phyloP scores from a whole-genome alignment of 92 coral and sea anemone species.

The Zoanthus solanderi region DNA sequence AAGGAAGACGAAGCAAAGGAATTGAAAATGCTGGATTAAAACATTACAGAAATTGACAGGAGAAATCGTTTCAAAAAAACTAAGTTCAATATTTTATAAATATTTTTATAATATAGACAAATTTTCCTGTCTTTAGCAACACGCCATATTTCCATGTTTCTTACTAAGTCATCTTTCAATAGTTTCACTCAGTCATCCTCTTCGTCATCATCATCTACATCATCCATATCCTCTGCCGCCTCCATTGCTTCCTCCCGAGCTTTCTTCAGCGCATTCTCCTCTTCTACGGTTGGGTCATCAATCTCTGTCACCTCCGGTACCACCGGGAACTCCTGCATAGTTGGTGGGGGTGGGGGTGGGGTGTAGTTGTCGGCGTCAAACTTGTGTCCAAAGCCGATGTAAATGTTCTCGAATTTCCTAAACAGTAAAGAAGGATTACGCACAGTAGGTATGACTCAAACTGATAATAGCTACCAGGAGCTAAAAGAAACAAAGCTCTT shows the following conservation, averaged over 20 bases:
- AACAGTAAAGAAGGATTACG: background rate
- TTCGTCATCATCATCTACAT: constrained; percentile 97
- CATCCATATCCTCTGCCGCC: constrained; percentile 97
- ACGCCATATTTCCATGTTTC: background rate
- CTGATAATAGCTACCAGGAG: background rate
- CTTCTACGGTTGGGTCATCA: constrained; percentile 99
- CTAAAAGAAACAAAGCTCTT: background rate
- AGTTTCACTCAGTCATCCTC: constrained; percentile 73
- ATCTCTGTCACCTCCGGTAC: constrained; percentile 93
- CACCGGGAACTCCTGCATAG: constrained; percentile 91
- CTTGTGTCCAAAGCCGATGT: constrained; percentile 98
- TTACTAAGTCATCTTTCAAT: background rate
- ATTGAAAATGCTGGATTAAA: too few relatives aligned
- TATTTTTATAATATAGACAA: background rate
- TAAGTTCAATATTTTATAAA: too few relatives aligned
- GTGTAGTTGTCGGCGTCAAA: constrained; percentile 93
- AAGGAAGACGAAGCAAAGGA: too few relatives aligned
- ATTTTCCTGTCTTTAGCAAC: background rate
- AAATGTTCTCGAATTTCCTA: constrained; percentile 96
- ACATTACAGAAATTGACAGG: too few relatives aligned
- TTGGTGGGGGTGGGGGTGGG: constrained; percentile 95
- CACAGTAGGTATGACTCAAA: background rate
- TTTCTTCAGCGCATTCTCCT: constrained; percentile 90
- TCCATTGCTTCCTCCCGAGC: constrained; percentile 95
- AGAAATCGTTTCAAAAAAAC: too few relatives aligned